Conservation (phyloP, 2,888 invertebrate genomes). For the Ceramica pisi region DNA sequence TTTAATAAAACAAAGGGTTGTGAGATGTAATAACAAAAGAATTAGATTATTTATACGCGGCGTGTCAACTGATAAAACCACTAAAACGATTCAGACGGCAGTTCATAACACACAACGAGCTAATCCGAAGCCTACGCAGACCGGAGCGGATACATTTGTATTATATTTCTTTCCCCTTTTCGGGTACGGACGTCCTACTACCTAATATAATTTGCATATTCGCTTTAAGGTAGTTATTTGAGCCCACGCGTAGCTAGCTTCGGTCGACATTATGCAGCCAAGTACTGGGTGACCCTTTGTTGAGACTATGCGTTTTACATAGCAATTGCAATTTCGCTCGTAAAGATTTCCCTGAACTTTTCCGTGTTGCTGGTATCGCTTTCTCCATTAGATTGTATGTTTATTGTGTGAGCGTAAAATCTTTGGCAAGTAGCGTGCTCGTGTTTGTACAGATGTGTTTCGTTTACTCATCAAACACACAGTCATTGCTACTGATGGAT, state of each 20-base stretch:
- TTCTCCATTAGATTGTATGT: conserved; percentile 72
- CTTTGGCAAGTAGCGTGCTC: conserved; percentile 73
- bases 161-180: conserved; percentile 88
- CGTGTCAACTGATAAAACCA: conserved; percentile 49
- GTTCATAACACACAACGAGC: conserved; percentile 67
- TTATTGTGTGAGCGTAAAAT: conserved; percentile 73
- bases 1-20: conserved; percentile 55
- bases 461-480: conserved; percentile 79
- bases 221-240: conserved; percentile 75
- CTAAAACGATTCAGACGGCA: conserved; percentile 52
- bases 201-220: conserved; percentile 83
- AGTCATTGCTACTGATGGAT: conserved; percentile 71
- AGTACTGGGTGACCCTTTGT: conserved; percentile 56
- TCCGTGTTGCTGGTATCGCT: conserved; percentile 65
- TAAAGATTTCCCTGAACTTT: conserved; percentile 64
- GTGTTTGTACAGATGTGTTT: conserved; percentile 80
- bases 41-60: conserved; percentile 49
- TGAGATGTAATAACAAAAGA: conserved; percentile 53
- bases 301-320: conserved; percentile 60
- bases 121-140: conserved; percentile 79
- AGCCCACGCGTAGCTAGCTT: conserved; percentile 76
- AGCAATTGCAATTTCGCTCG: conserved; percentile 61
- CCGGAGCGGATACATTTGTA: conserved; percentile 84
- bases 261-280: conserved; percentile 56
- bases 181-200: conserved; percentile 88